These are phyloP conservation scores for Drosophila micromelanica DNA, from an alignment of 1,140 invertebrate genomes.

Conservation along the genomic window DNA sequence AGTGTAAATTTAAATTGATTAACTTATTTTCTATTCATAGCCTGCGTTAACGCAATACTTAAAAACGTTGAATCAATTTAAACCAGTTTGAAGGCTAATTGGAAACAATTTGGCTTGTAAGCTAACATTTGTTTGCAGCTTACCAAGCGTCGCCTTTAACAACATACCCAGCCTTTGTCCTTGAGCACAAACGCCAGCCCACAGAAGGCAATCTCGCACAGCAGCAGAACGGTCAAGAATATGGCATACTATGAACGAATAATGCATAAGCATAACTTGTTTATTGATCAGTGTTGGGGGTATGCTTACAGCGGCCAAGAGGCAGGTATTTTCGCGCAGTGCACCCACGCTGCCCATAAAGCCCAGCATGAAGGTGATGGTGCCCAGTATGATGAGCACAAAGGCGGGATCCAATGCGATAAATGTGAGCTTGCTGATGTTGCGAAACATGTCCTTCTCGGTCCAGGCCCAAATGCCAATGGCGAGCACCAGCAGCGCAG, in stretches of 20 bases:
- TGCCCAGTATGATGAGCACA: conserved; percentile 95
- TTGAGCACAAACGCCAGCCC: conserved; percentile 98
- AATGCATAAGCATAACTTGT: conserved; percentile 1
- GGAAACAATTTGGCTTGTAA: too few species aligned
- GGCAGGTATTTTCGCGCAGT: conserved; percentile 93
- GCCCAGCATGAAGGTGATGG: conserved; percentile 96
- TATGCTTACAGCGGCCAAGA: conserved; percentile 92
- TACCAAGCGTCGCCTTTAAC: not conserved
- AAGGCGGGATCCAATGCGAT: conserved; percentile 98
- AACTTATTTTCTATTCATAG: too few species aligned
- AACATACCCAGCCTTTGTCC: conserved; percentile 93
- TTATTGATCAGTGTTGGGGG: not conserved
- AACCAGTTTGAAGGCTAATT: not conserved
- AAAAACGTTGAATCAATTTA: too few species aligned
- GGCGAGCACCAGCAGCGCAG: conserved; percentile 93
- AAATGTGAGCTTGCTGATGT: conserved; percentile 93
- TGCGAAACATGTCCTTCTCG: conserved; percentile 98
- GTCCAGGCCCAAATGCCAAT: conserved; percentile 98
- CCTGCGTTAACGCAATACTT: too few species aligned
- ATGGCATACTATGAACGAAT: conserved; percentile 93
- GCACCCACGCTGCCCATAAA: conserved; percentile 99
- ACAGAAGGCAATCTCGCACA: conserved; percentile 95
- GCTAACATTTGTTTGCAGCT: not conserved
- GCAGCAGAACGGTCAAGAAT: conserved; percentile 93
- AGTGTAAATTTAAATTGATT: too few species aligned